Base-by-base conservation (phyloP, 2,113 vertebrate species). In the Globicephala melas region DNA sequence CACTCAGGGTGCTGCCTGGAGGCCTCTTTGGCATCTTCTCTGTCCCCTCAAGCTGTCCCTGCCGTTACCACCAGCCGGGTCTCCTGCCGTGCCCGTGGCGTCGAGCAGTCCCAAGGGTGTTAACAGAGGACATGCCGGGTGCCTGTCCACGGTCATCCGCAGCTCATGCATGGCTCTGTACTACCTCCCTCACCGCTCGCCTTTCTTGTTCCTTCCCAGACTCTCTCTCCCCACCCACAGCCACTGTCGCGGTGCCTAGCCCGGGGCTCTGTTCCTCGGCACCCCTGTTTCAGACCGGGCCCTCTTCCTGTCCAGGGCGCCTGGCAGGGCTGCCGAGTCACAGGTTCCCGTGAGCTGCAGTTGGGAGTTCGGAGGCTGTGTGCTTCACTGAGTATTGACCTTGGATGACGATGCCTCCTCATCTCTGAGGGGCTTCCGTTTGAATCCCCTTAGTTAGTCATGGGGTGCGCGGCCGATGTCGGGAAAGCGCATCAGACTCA, bases 401-500 rank as follows among this genome's bases (percentile, higher is more conserved):
- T 17, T 47, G 73, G 26, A 47, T 76, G 73, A 44, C 17, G 26
- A 76, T 17, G 9, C 73, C 26, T 38, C 53, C 79, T 38, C 76
- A 1, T 55, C 47, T 50, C 47, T 50, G 47, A 50, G 47, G 47
- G 47, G 47, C 47, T 87, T 18, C 26, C 12, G 17, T 50, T 71
- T 58, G 67, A 87, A 6, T 14, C n/a, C n/a, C 50, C 67, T 31
- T 25, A 41, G 68, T 28, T 14, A 20, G 53, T 73, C 4, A 0
- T 31, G 50, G n/a, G 50, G 85, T 17, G 31, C 8, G 11, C 28
- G 63, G 31, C 83, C 26, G 3, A 36, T 4, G 12, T 33, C 15
- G 7, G 2, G 50, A 28, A 26, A 26, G n/a, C 28, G 4, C 13
- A 3, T 31, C 18, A 50, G n/a, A 0, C 0, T 58, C 26, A 25